Percentiles rank a stretch among this genome's conserved stretches.
These are phyloP conservation scores for Trididemnum clinides DNA, from an alignment of 23 tunicate species.

Conservation along the genomic window DNA sequence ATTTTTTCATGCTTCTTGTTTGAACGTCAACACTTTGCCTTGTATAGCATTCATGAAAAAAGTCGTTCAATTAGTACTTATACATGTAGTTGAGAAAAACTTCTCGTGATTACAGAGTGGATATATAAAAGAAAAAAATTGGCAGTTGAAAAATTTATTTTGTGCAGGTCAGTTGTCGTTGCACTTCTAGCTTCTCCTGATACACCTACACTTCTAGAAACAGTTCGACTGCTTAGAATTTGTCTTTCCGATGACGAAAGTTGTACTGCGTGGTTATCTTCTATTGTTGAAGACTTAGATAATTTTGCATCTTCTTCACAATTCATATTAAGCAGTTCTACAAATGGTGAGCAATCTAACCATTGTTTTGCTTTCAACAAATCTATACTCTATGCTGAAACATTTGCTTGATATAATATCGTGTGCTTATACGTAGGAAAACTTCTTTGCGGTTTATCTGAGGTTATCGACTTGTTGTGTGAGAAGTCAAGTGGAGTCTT, in stretches of 20 bases:
- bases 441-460: constrained; percentile 21
- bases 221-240: constrained; percentile 55
- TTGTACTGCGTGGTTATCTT: constrained; percentile 43
- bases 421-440: constrained; percentile 27
- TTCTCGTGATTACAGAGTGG: too few species aligned
- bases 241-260: constrained; percentile 22
- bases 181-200: constrained; percentile 80
- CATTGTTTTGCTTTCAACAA: too few species aligned
- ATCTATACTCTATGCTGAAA: too few species aligned
- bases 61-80: too few species aligned
- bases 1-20: too few species aligned
- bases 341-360: constrained; percentile 47
- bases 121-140: too few species aligned
- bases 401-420: too few species aligned
- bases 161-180: constrained; percentile 32
- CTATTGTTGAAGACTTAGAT: constrained; percentile 22
- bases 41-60: too few species aligned
- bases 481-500: constrained; percentile 6
- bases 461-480: constrained; percentile 33
- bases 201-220: constrained; percentile 55
- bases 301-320: constrained; percentile 21
- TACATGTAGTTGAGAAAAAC: too few species aligned
- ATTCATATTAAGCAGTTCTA: constrained; percentile 69
- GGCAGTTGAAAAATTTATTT: too few species aligned
- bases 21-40: too few species aligned